A percentile compares a stretch with the other conserved stretches of the same genome.
Conservation (phyloP, 2,797 vertebrate species). For the Caiman crocodilus region DNA sequence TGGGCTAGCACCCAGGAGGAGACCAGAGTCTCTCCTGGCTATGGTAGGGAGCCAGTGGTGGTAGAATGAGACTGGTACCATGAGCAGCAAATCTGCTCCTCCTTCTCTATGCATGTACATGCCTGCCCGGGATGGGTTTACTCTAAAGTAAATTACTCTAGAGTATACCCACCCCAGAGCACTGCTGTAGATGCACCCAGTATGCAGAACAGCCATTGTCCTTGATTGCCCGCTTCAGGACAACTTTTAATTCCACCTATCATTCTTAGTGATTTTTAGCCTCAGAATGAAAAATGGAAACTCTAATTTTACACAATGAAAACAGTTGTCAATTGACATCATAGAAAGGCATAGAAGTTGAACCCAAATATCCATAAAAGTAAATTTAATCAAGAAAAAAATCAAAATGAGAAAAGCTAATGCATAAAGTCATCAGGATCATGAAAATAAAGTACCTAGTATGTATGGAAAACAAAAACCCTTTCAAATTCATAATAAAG, state of each 20-base stretch:
- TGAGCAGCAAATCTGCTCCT: too few species aligned
- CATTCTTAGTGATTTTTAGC: background rate
- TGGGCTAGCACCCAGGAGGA: too few species aligned
- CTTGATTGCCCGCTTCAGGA: background rate
- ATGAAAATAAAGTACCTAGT: background rate
- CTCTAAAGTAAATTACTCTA: too few species aligned
- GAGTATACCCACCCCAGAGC: too few species aligned
- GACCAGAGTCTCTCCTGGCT: too few species aligned
- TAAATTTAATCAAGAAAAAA: constrained; percentile 59
- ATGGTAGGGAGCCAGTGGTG: too few species aligned
- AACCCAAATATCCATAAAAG: constrained; percentile 24
- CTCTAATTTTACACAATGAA: background rate
- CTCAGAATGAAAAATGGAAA: background rate
- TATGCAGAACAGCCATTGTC: background rate
- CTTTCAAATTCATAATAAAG: background rate
- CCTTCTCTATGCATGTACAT: too few species aligned
- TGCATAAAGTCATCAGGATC: background rate
- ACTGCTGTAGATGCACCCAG: background rate
- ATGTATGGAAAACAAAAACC: background rate
- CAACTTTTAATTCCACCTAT: background rate
- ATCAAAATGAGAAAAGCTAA: background rate
- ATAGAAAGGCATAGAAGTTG: background rate
- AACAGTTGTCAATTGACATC: background rate
- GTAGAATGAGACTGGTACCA: too few species aligned
- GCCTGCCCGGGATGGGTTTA: too few species aligned